These are phyloP conservation scores for Antechinus flavipes DNA, from an alignment of 2,113 vertebrate species.

Conservation along the genomic window DNA sequence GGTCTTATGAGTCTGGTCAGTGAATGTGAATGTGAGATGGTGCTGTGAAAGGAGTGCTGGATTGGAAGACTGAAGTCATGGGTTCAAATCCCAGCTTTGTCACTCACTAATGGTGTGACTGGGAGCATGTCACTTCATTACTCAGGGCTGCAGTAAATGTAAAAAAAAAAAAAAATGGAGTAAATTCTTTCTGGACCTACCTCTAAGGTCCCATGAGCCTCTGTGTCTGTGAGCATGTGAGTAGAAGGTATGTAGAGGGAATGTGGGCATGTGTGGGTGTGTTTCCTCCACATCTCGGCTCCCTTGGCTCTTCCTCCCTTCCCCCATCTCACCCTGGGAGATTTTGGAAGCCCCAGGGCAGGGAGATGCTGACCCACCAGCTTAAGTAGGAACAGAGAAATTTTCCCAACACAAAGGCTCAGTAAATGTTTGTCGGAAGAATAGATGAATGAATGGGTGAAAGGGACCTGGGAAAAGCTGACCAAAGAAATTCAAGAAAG, in stretches of 20 bases:
- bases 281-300: not conserved
- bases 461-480: not conserved
- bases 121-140: not conserved
- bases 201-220: no score
- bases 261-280: not conserved
- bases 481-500: not conserved
- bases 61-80: no score
- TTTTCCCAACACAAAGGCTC: not conserved
- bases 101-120: not conserved
- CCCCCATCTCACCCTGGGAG: not conserved
- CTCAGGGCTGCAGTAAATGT: not conserved
- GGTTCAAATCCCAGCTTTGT: no score
- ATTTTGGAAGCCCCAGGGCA: not conserved
- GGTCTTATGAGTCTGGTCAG: no score
- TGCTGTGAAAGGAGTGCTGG: no score
- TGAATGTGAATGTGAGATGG: no score
- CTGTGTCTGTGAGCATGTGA: no score
- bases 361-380: not conserved
- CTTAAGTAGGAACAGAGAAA: not conserved
- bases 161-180: no score
- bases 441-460: not conserved
- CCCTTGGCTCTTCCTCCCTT: not conserved
- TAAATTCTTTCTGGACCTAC: no score
- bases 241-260: not conserved
- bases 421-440: not conserved